Evolutionary conservation across 2,888 invertebrate genomes (phyloP), one percentile per base, ranked within the genome.

Genomic region (Eupeodes luniger): DNA sequence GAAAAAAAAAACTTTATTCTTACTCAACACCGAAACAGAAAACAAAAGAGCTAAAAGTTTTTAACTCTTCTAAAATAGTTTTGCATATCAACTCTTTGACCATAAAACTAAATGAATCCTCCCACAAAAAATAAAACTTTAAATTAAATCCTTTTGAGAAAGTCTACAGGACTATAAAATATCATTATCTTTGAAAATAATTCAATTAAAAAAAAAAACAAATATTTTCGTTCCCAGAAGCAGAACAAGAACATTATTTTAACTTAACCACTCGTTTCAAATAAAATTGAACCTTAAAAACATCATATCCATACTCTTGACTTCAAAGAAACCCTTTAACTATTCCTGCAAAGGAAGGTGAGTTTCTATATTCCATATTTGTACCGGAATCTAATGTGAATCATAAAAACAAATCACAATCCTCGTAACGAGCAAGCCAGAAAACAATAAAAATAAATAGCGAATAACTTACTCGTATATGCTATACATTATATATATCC

Each of bases 341-440:
- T 81, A 40, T 59, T 70, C 40, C 19, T n/a, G n/a, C n/a, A 62
- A 7, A 10, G 6, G 12, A 57, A 11, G 16, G 40, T 55, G 19
- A 16, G 12, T 40, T 53, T 36, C 10, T 4, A 40, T 19, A 40
- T 19, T 0, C 36, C 36, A n/a, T 12, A 57, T 53, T 27, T 40
- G 9, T 40, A 5, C 27, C 47, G 16, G 69, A 51, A 51, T 44
- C 57, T 78, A 70, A 72, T 74, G 16, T 67, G 16, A 27, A 57
- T 70, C 27, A 74, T 81, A 57, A 62, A 77, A 66, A 36, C 40
- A 61, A 79, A 79, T 86, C 86, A 79, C 86, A 66, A 66, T 69
- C 62, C 75, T 27, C 74, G 55, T 70, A 86, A 86, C 82, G 69
- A 86, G 57, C 40, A 69, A 51, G 75, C 55, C 74, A 74, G 59